Conservation (phyloP, 2,113 vertebrate species). For the Meleagris gallopavo region DNA sequence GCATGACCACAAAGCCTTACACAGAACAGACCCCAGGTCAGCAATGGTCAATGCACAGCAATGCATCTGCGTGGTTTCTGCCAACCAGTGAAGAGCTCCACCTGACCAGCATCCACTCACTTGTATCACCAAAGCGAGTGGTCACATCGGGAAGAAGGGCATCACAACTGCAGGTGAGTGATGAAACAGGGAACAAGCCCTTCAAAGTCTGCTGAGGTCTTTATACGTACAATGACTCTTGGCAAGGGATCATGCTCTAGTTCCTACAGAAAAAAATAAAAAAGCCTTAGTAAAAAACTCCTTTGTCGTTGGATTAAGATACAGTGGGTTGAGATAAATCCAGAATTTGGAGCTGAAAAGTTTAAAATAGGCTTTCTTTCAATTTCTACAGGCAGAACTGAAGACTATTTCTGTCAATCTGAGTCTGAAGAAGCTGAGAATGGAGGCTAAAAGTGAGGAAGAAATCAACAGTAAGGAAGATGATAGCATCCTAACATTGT, state of each 20-base stretch:
- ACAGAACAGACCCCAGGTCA: background rate
- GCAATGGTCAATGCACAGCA: background rate
- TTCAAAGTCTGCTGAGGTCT: background rate
- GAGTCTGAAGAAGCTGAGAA: background rate
- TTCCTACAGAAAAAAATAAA: background rate
- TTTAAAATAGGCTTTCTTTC: slow-evolving; percentile 9
- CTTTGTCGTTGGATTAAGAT: background rate
- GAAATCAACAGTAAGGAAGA: background rate
- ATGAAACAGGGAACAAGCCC: background rate
- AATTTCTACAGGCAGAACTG: background rate
- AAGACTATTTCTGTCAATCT: background rate
- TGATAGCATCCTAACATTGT: background rate
- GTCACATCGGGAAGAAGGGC: background rate
- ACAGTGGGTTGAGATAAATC: background rate
- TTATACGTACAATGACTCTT: background rate
- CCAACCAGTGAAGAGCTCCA: background rate
- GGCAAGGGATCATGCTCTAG: background rate
- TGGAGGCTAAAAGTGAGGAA: background rate
- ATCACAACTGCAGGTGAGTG: background rate
- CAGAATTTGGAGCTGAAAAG: background rate
- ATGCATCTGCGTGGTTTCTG: too few species aligned
- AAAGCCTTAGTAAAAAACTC: background rate
- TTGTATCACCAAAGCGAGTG: rapidly evolving
- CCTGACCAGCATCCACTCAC: background rate
- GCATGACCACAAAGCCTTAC: background rate